These are phyloP conservation scores for Orthosia cruda DNA, from an alignment of 2,888 invertebrate genomes.

Conservation along the genomic window DNA sequence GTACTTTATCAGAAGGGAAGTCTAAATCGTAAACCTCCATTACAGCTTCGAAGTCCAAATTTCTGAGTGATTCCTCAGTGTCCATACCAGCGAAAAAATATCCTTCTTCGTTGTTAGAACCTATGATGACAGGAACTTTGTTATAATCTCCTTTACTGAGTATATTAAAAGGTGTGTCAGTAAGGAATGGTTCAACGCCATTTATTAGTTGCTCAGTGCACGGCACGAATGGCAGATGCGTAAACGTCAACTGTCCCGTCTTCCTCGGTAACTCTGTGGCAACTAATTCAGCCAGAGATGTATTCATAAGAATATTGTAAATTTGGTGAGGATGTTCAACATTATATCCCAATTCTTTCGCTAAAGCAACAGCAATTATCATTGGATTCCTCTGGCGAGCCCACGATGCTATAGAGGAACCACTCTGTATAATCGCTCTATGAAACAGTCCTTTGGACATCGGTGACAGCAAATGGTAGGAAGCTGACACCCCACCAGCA, in stretches of 20 bases:
- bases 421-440: constrained; percentile 74
- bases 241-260: constrained; percentile 19
- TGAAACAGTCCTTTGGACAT: constrained; percentile 73
- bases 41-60: constrained; percentile 13
- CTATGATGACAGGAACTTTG: constrained; percentile 69
- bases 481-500: constrained; percentile 72
- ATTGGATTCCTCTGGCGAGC: constrained; percentile 51
- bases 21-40: constrained; percentile 23
- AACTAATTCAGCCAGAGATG: constrained; percentile 21
- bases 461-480: constrained; percentile 70
- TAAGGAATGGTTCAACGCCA: constrained; percentile 54
- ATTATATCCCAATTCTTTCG: constrained; percentile 21
- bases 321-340: constrained; percentile 22
- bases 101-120: constrained; percentile 67
- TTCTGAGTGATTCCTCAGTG: constrained; percentile 18
- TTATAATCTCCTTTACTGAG: constrained; percentile 52
- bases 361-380: constrained; percentile 13
- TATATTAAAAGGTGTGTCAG: constrained; percentile 48
- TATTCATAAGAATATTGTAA: constrained; percentile 29
- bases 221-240: constrained; percentile 16
- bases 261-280: constrained; percentile 2
- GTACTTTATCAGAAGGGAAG: constrained; percentile 24
- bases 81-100: constrained; percentile 37
- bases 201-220: constrained; percentile 38
- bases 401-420: constrained; percentile 72